Conservation (phyloP, 2,113 vertebrate genomes). For the Lycocorax pyrrhopterus region DNA sequence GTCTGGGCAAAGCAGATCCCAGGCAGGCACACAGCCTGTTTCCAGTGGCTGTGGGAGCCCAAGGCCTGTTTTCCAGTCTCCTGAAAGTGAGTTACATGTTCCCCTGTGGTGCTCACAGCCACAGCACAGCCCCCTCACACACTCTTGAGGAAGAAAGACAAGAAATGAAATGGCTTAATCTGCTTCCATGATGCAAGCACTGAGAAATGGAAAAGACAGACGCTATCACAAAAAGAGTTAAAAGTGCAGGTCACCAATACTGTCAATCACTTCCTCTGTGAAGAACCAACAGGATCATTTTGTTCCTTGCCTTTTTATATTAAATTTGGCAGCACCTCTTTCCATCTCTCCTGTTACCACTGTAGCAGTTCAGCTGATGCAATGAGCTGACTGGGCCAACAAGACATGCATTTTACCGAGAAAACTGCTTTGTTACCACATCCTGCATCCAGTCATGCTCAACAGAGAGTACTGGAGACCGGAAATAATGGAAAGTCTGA, state of each 20-base stretch:
- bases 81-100: not conserved
- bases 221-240: not conserved
- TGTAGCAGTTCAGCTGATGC: not conserved
- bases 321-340: not conserved
- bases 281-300: not conserved
- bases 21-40: not conserved
- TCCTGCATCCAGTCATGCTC: not conserved
- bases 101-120: not conserved
- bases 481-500: not conserved
- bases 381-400: not conserved
- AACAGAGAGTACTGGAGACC: not conserved
- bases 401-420: not conserved
- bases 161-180: not conserved
- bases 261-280: not conserved
- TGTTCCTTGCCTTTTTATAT: not conserved
- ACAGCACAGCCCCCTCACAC: not conserved
- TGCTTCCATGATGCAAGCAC: not conserved
- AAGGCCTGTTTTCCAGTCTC: not conserved
- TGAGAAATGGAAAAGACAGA: not conserved
- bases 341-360: not conserved
- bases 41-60: not conserved
- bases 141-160: not conserved
- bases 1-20: not conserved
- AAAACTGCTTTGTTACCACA: not conserved
- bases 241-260: not conserved